These are phyloP conservation scores for Schrankia costaestrigalis DNA, from an alignment of 2,888 invertebrate genomes.

Conservation along the genomic window DNA sequence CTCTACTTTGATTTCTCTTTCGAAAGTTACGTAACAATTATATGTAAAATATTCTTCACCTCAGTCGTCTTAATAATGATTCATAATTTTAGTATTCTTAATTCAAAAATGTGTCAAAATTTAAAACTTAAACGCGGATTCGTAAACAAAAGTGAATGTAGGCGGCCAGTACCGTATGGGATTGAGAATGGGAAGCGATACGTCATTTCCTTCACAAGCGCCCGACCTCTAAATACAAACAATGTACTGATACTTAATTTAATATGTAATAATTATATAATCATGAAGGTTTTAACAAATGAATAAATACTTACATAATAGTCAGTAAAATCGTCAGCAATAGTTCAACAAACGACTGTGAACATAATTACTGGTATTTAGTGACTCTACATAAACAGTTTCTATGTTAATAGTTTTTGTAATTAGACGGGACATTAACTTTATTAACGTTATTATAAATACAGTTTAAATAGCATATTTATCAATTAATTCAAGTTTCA, in stretches of 20 bases:
- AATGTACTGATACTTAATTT: conserved; percentile 26
- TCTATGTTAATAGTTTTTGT: no score
- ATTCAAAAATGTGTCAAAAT: neutral
- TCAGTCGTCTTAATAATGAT: conserved; percentile 5
- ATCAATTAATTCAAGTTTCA: no score
- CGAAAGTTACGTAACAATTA: conserved; percentile 54
- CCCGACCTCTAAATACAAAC: conserved; percentile 41
- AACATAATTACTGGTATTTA: no score
- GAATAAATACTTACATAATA: conserved; percentile 17
- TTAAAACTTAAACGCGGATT: conserved; percentile 9
- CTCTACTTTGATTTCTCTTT: conserved; percentile 51
- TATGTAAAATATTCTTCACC: conserved; percentile 32
- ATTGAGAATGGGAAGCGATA: conserved; percentile 59
- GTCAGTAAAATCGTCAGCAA: no score
- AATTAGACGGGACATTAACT: no score
- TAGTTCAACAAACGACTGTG: no score
- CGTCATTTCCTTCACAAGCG: conserved; percentile 42
- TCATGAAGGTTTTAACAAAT: conserved; percentile 16
- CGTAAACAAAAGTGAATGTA: conserved; percentile 76
- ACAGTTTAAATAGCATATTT: no score
- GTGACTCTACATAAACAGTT: no score
- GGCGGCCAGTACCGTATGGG: conserved; percentile 44
- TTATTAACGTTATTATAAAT: no score
- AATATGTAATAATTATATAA: conserved; percentile 16
- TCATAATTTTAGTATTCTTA: neutral